phyloP scores from a whole-genome alignment of 35 echinoderm and acorn worm species.

The Stichopus chloronotus region DNA sequence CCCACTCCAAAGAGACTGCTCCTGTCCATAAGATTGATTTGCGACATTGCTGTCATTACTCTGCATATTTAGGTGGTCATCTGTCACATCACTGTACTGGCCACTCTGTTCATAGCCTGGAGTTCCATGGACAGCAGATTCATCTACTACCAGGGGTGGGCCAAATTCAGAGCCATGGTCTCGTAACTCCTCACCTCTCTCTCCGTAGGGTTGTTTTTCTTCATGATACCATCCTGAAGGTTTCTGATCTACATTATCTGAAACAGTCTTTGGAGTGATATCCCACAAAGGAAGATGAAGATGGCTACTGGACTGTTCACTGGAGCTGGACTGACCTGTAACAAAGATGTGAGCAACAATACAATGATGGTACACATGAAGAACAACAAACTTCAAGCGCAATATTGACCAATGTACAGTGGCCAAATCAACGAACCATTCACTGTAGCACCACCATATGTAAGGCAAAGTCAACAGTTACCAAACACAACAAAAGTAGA shows the following conservation, averaged over 20 bases:
- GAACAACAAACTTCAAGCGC: too few species aligned
- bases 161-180: not conserved
- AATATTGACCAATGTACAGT: too few species aligned
- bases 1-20: not conserved
- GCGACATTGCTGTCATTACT: not conserved
- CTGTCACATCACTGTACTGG: not conserved
- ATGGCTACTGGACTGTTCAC: not conserved
- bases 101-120: not conserved
- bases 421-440: too few species aligned
- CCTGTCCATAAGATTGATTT: not conserved
- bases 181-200: not conserved
- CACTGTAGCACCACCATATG: too few species aligned
- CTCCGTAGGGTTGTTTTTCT: not conserved
- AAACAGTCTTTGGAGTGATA: not conserved
- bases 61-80: not conserved
- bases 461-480: too few species aligned
- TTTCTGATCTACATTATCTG: not conserved
- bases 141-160: not conserved
- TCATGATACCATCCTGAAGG: not conserved
- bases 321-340: not conserved
- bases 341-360: not conserved
- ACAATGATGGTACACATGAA: too few species aligned
- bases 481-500: too few species aligned
- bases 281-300: slow-evolving; percentile 28
- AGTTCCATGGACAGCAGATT: not conserved